These are phyloP conservation scores for Speoplatyrhinus poulsoni DNA, from an alignment of 2,113 vertebrate genomes.

Conservation along the genomic window DNA sequence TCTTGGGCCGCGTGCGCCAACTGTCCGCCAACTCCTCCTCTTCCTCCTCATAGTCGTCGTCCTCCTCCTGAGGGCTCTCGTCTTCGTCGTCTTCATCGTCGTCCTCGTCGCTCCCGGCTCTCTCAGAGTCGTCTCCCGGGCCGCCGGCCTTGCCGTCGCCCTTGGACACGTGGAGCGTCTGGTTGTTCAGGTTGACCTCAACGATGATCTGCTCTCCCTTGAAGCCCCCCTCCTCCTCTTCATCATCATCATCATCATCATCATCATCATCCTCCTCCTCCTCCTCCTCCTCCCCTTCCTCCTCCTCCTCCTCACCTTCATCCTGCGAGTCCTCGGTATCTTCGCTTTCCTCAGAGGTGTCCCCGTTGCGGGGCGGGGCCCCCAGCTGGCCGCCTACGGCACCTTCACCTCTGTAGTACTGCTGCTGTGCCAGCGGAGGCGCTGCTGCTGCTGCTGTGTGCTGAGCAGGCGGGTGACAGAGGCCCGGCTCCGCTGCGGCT, in stretches of 20 bases:
- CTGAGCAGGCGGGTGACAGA: constrained; percentile 42
- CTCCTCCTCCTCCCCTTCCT: constrained; percentile 80
- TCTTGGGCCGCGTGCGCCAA: constrained; percentile 83
- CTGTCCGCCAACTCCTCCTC: constrained; percentile 79
- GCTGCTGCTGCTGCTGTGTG: constrained; percentile 73
- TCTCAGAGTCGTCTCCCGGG: constrained; percentile 83
- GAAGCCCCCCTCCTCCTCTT: constrained; percentile 86
- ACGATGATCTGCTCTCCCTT: constrained; percentile 99
- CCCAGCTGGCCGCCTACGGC: constrained; percentile 51
- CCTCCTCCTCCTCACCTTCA: constrained; percentile 60
- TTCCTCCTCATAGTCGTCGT: constrained; percentile 67
- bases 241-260: constrained; percentile 71
- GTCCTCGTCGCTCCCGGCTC: constrained; percentile 86
- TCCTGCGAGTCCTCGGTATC: constrained; percentile 8
- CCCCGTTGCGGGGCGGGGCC: constrained; percentile 68
- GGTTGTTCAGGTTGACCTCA: constrained; percentile 99
- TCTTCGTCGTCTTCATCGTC: constrained; percentile 79
- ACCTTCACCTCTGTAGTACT: constrained; percentile 86
- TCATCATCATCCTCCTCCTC: constrained; percentile 81
- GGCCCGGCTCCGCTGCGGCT: constrained; percentile 58
- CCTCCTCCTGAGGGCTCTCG: constrained; percentile 57
- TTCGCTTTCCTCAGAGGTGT: constrained; percentile 85
- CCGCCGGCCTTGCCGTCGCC: constrained; percentile 89
- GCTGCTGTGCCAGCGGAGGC: constrained; percentile 84
- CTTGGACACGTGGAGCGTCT: constrained; percentile 98